phyloP scores from a whole-genome alignment of 2,113 vertebrate species.

The Tringa solitaria region DNA sequence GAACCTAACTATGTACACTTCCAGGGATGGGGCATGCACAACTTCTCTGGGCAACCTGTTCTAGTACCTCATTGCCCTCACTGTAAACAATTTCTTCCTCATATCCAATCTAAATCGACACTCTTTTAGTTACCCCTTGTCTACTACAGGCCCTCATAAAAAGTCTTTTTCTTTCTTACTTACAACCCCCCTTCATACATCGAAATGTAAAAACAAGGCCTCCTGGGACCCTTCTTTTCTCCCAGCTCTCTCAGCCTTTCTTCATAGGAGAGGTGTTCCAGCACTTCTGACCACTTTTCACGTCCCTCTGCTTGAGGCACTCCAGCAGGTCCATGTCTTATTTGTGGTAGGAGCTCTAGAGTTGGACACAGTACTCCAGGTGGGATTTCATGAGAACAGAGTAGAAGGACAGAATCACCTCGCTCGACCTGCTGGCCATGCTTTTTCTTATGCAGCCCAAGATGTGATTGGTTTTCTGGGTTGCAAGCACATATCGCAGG shows the following conservation, averaged over 20 bases:
- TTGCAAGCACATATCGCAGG: not conserved
- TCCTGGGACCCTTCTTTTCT: not conserved
- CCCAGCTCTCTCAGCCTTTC: not conserved
- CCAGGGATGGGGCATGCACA: not conserved
- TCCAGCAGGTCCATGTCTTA: not conserved
- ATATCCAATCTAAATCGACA: not conserved
- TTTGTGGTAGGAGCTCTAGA: not conserved
- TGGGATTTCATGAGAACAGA: not conserved
- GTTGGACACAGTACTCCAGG: not conserved
- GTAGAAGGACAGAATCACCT: not conserved
- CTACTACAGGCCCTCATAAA: not conserved
- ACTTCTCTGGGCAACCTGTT: not conserved
- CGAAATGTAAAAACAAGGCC: not conserved
- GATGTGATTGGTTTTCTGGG: not conserved
- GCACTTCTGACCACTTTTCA: fast-evolving
- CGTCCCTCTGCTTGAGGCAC: not conserved
- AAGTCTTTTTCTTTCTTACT: not conserved
- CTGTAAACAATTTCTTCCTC: not conserved
- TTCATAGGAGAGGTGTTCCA: not conserved
- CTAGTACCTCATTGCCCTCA: not conserved
- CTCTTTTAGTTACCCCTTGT: not conserved
- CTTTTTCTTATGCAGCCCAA: not conserved
- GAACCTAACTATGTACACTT: not conserved
- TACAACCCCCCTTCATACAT: not conserved
- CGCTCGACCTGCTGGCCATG: not conserved